Conservation (phyloP, 2,888 invertebrate species). For the Ephialtes manifestator region DNA sequence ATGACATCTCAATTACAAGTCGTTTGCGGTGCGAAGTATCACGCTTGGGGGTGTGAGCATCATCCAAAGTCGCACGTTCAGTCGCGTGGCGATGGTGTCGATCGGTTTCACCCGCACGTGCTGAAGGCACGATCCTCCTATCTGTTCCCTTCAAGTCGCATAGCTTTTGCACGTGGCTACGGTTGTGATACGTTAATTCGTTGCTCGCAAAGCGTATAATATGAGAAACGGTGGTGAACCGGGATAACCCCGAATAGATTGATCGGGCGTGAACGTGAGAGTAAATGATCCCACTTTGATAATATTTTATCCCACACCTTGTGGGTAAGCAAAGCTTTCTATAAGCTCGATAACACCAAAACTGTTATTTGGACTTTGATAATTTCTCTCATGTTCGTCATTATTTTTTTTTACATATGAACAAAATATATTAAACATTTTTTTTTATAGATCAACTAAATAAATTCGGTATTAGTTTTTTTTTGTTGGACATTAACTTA, state of each 20-base stretch:
- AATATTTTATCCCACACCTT: conserved; percentile 54
- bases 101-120: conserved; percentile 67
- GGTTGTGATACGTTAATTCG: conserved; percentile 74
- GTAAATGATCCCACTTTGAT: conserved; percentile 31
- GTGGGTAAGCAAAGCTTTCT: conserved; percentile 56
- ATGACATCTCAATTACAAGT: conserved; percentile 84
- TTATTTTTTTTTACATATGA: neutral
- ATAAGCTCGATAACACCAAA: neutral
- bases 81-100: conserved; percentile 74
- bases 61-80: conserved; percentile 41
- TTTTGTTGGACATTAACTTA: too few species aligned
- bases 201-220: conserved; percentile 39
- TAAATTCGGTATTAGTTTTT: too few species aligned
- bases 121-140: conserved; percentile 47
- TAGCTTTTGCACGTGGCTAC: conserved; percentile 74
- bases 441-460: neutral
- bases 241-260: conserved; percentile 61
- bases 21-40: conserved; percentile 41
- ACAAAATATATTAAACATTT: neutral
- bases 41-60: conserved; percentile 54
- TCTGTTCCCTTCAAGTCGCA: conserved; percentile 62
- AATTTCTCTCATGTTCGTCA: neutral
- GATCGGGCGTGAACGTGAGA: conserved; percentile 68
- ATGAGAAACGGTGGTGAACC: conserved; percentile 20
- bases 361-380: neutral